Conservation (phyloP, 2,113 vertebrate species). For the Hirundichthys speculiger region DNA sequence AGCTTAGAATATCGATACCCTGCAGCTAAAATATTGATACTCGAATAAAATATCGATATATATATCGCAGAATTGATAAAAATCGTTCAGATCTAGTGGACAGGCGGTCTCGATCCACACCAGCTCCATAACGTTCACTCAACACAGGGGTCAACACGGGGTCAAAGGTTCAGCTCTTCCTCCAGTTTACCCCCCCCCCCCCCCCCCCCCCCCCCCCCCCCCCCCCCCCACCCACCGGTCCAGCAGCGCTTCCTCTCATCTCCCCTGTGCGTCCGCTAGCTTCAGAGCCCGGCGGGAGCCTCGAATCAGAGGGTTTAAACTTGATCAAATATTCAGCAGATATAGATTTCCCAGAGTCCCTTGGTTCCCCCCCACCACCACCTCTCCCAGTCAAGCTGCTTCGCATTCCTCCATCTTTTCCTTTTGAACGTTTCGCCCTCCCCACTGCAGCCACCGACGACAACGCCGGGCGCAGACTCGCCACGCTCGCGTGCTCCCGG, state of each 20-base stretch:
- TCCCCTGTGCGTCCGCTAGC: slow-evolving; percentile 32
- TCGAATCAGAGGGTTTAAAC: slow-evolving; percentile 73
- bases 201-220: neutral
- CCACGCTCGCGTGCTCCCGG: slow-evolving; percentile 37
- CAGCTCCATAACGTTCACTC: too few species aligned
- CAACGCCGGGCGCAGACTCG: slow-evolving; percentile 17
- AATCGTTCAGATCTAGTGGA: too few species aligned
- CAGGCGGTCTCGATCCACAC: too few species aligned
- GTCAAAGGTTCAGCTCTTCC: neutral
- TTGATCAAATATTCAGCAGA: slow-evolving; percentile 79
- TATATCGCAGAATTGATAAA: too few species aligned
- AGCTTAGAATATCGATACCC: too few species aligned
- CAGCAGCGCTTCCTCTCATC: slow-evolving; percentile 31
- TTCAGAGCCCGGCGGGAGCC: slow-evolving; percentile 59
- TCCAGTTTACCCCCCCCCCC: neutral
- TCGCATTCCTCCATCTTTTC: slow-evolving; percentile 49
- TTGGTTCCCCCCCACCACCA: slow-evolving; percentile 51
- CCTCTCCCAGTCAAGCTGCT: slow-evolving; percentile 4
- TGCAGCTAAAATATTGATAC: too few species aligned
- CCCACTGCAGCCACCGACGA: slow-evolving; percentile 40
- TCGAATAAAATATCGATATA: too few species aligned
- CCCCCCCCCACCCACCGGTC: slow-evolving; percentile 8
- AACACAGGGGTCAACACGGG: neutral
- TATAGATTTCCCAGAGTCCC: slow-evolving; percentile 75
- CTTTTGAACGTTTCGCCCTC: slow-evolving; percentile 10